Evolutionary conservation across 2,888 invertebrate species (phyloP), one percentile per base, ranked within the genome.

Genomic region (Eretmocerus hayati): DNA sequence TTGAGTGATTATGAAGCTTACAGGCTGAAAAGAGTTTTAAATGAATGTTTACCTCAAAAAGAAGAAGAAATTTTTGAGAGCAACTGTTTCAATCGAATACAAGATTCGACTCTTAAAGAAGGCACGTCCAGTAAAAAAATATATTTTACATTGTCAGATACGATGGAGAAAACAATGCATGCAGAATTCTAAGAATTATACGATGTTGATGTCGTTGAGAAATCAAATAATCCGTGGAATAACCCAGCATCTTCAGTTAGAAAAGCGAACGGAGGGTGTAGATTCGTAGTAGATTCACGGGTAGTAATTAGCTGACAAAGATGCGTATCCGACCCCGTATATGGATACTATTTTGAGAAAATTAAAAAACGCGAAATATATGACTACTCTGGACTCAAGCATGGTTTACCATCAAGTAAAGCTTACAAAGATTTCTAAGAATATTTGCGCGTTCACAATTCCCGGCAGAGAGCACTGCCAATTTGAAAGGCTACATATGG

Each of bases 341-440:
- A 58, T 57, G 49, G 48, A 44, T 0, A 44, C 55, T 1, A 65
- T 62, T 6, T 40, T 66, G 5, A 59, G 65, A 22, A 52, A 56
- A 16, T 49, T 68, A 2, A 40, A 61, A 8, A 52, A 58, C 35
- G 54, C 58, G 0, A 40, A 50, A 3, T 58, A 56, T 19, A 55
- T 61, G 9, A 50, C 55, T 3, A 57, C 55, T 2, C 21, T 60
- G 2, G 58, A 59, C 35, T 40, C 59, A 0, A 56, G 46, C 4
- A 49, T 50, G 5, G 57, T 56, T 0, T 60, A 58, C 13, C 48
- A 46, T 8, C 59, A 63, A 35, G 42, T 59, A 0, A 48, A 45
- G 2, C 19, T 60, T 4, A 44, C 52, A 0, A 23, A 41, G 8
- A 23, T 23, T 2, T 53, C 52, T 13, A 22, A 44, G 2, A 43